Evolutionary conservation across 2,797 vertebrate genomes (phyloP).

Genomic region (Bothrops alternatus): DNA sequence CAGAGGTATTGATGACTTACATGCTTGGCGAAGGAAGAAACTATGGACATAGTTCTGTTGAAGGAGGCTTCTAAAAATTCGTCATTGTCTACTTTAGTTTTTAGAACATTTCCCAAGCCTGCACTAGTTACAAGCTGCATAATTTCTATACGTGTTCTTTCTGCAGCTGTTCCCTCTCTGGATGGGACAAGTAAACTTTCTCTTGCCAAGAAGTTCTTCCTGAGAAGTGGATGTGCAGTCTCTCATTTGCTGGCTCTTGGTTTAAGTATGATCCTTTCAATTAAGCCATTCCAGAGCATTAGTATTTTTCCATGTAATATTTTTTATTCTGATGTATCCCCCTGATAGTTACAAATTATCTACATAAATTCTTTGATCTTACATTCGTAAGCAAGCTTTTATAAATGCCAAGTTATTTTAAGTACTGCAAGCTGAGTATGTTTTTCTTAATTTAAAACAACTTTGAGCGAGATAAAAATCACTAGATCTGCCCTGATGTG

Average conservation of each 20-base stretch:
- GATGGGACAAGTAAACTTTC: not conserved
- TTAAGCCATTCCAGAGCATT: not conserved
- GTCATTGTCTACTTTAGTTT: not conserved
- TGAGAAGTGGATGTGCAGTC: not conserved
- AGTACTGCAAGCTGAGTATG: not conserved
- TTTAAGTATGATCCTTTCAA: not conserved
- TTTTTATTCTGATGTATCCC: not conserved
- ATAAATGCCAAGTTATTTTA: not conserved
- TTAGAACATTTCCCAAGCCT: not conserved
- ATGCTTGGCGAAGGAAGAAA: not conserved
- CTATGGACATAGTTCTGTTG: not conserved
- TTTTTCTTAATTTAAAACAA: not conserved
- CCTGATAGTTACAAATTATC: not conserved
- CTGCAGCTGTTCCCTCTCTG: not conserved
- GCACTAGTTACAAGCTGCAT: not conserved
- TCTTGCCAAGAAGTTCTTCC: not conserved
- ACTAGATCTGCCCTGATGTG: not conserved
- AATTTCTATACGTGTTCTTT: not conserved
- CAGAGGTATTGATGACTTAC: not conserved
- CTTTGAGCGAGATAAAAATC: not conserved
- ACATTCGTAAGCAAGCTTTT: conserved; percentile 5
- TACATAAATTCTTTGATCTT: not conserved
- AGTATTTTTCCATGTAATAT: not conserved
- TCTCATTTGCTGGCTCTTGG: not conserved
- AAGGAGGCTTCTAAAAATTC: not conserved